Evolutionary conservation across 2,888 invertebrate species (phyloP).

Genomic region (Megaustenia siamemsis): DNA sequence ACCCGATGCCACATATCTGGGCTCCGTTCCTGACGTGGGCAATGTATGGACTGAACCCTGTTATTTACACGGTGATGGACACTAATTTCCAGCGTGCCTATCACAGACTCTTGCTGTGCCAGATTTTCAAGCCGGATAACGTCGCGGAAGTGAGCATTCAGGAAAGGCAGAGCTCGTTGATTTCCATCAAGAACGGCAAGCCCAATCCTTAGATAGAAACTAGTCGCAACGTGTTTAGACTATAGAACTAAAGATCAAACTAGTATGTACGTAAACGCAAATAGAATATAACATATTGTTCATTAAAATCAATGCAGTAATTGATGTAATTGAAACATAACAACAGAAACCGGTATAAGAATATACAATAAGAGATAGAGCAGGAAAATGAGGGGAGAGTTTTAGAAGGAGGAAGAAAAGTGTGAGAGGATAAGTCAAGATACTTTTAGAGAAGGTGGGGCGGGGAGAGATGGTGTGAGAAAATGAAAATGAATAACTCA

Average conservation of each 20-base stretch:
- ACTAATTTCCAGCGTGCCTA: constrained; percentile 71
- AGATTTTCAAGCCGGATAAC: constrained; percentile 40
- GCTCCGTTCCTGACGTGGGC: constrained; percentile 72
- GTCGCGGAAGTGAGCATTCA: constrained; percentile 24
- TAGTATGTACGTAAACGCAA: not conserved
- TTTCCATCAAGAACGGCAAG: constrained; percentile 11
- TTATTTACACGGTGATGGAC: constrained; percentile 74
- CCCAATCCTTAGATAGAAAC: not conserved
- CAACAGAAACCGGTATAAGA: not conserved
- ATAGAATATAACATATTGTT: not conserved
- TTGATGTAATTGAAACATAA: not conserved
- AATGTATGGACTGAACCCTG: constrained; percentile 70
- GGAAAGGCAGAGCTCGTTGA: constrained; percentile 27
- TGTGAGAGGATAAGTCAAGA: not conserved
- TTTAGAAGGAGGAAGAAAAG: not conserved
- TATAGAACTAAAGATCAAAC: not conserved
- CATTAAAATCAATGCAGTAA: not conserved
- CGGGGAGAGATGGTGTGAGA: too few relatives aligned
- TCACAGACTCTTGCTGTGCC: constrained; percentile 61
- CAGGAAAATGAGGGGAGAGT: constrained; percentile 11
- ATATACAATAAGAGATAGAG: not conserved
- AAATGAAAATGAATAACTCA: too few relatives aligned
- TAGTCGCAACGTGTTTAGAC: not conserved
- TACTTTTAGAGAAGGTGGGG: not conserved
- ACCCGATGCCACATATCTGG: constrained; percentile 70